Conservation (phyloP, 2,888 invertebrate species). For the Rotaria sp. region DNA sequence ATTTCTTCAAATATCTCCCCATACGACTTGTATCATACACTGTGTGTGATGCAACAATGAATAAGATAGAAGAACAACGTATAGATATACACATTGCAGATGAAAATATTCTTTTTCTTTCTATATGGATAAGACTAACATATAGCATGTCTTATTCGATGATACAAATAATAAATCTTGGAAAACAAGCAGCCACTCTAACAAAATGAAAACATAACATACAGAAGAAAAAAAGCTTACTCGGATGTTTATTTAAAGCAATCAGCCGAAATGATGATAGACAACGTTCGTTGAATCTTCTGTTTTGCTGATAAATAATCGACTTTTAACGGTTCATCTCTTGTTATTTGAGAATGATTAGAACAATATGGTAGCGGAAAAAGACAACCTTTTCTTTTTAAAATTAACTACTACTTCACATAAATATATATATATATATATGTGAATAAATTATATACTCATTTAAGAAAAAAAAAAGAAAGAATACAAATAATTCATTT, state of each 20-base stretch:
- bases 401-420: neutral
- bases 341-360: conserved; percentile 1
- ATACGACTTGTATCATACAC: neutral
- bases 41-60: conserved; percentile 2
- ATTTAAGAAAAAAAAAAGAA: too few species aligned
- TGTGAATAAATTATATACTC: too few species aligned
- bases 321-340: conserved; percentile 8
- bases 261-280: neutral
- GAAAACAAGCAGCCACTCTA: neutral
- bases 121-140: neutral
- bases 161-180: conserved; percentile 1
- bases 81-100: neutral
- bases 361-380: neutral
- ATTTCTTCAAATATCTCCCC: conserved; percentile 9
- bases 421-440: too few species aligned
- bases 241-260: neutral
- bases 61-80: neutral
- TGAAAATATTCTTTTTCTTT: neutral
- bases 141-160: neutral
- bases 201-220: conserved; percentile 10
- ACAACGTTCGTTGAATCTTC: neutral
- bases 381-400: neutral
- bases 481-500: too few species aligned
- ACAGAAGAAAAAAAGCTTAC: neutral
- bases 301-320: conserved; percentile 4